Conservation (phyloP, 2,797 vertebrate species). For the Pangasius krempfi region DNA sequence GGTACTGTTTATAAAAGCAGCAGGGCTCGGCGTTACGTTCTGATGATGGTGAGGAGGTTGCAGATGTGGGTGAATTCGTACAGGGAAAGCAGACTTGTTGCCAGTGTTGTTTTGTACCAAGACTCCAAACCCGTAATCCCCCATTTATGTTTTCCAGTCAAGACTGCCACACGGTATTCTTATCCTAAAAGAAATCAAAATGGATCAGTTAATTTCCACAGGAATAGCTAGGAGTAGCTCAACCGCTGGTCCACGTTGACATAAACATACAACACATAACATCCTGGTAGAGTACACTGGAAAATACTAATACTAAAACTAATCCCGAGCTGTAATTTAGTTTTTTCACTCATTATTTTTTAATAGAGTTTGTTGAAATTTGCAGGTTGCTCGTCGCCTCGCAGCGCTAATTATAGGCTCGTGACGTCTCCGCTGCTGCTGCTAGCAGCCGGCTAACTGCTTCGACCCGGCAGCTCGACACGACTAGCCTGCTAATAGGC, state of each 20-base stretch:
- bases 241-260: background rate
- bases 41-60: constrained; percentile 97
- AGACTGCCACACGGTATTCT: constrained; percentile 73
- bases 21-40: constrained; percentile 94
- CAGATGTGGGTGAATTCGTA: constrained; percentile 98
- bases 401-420: constrained; percentile 77
- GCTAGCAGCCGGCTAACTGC: constrained; percentile 56
- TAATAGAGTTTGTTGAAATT: background rate
- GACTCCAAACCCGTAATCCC: constrained; percentile 99
- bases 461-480: constrained; percentile 51
- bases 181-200: constrained; percentile 73
- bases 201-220: constrained; percentile 21
- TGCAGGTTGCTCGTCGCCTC: constrained; percentile 63
- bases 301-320: background rate
- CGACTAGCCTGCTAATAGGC: constrained; percentile 51
- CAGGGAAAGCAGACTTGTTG: constrained; percentile 99
- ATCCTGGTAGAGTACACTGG: background rate
- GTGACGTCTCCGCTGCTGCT: constrained; percentile 70
- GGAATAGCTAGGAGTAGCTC: background rate
- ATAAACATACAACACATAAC: background rate
- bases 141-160: constrained; percentile 90
- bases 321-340: background rate
- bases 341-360: background rate
- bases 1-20: constrained; percentile 98
- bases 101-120: constrained; percentile 99